Percentiles rank a stretch among this genome's conserved stretches.
These are phyloP conservation scores for Siderastrea radians DNA, from an alignment of 92 coral and sea anemone genomes.

Conservation along the genomic window DNA sequence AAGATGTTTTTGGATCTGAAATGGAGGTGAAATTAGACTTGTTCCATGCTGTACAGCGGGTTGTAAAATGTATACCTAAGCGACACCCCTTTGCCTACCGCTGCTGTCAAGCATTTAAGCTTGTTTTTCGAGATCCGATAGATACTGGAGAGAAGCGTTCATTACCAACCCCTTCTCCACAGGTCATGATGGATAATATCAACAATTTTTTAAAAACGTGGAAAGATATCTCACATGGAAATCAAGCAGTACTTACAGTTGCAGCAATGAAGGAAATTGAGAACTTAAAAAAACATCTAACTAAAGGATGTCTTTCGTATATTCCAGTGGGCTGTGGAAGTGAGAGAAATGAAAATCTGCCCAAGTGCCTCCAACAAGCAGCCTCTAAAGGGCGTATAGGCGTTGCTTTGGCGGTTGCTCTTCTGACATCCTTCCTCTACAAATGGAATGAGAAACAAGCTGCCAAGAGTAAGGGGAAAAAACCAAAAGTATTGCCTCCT, in stretches of 20 bases:
- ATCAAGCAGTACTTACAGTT: conserved; percentile 44
- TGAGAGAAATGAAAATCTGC: conserved; percentile 58
- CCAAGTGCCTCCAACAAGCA: conserved; percentile 30
- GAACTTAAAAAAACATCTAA: conserved; percentile 23
- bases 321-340: conserved; percentile 57
- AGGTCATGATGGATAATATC: conserved; percentile 22
- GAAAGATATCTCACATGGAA: conserved; percentile 47
- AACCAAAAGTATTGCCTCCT: conserved; percentile 30
- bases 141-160: conserved; percentile 30
- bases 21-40: conserved; percentile 36
- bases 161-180: conserved; percentile 32
- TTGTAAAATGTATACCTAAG: conserved; percentile 27
- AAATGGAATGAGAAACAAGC: conserved; percentile 54
- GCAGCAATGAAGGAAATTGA: conserved; percentile 35
- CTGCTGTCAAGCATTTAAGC: conserved; percentile 39
- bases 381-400: conserved; percentile 30
- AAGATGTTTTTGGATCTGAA: conserved; percentile 41
- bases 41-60: conserved; percentile 47
- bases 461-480: not conserved
- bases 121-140: conserved; percentile 25
- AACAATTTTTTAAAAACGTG: conserved; percentile 31
- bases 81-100: conserved; percentile 31
- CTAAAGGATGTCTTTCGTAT: conserved; percentile 56
- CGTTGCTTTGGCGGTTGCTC: conserved; percentile 16
- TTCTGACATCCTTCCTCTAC: conserved; percentile 52